phyloP scores from a whole-genome alignment of 2,113 vertebrate genomes.

The Scalopus aquaticus region DNA sequence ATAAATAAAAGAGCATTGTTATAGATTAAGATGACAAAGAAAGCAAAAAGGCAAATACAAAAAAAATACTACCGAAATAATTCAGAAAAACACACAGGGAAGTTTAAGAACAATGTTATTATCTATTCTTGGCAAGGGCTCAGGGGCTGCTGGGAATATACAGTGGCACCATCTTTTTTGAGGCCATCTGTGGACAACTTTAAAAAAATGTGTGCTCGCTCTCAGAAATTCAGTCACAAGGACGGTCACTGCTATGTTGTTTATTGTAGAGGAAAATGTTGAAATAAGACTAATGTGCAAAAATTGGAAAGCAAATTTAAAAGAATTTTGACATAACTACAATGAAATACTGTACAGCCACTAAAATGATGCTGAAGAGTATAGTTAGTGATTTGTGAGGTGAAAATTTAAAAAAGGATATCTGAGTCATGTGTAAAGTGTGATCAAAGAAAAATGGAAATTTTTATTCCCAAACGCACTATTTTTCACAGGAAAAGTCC shows the following conservation, averaged over 20 bases:
- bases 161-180: not conserved
- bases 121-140: not conserved
- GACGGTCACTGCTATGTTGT: not conserved
- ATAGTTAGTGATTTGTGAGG: constrained; percentile 9
- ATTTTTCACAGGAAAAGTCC: not conserved
- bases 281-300: not conserved
- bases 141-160: not conserved
- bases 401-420: not conserved
- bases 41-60: not conserved
- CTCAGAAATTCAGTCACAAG: not conserved
- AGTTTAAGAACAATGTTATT: not conserved
- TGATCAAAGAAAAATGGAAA: not conserved
- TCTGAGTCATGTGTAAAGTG: not conserved
- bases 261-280: not conserved
- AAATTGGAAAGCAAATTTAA: not conserved
- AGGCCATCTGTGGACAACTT: not conserved
- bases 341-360: not conserved
- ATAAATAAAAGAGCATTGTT: constrained; percentile 15
- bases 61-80: not conserved
- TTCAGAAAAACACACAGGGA: not conserved
- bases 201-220: not conserved
- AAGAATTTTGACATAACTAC: not conserved
- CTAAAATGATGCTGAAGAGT: not conserved
- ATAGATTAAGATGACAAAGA: constrained; percentile 17
- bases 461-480: not conserved